Evolutionary conservation across 2,113 vertebrate genomes (phyloP), one percentile per base, ranked within the genome.

Genomic region (Neopipo cinnamomea): DNA sequence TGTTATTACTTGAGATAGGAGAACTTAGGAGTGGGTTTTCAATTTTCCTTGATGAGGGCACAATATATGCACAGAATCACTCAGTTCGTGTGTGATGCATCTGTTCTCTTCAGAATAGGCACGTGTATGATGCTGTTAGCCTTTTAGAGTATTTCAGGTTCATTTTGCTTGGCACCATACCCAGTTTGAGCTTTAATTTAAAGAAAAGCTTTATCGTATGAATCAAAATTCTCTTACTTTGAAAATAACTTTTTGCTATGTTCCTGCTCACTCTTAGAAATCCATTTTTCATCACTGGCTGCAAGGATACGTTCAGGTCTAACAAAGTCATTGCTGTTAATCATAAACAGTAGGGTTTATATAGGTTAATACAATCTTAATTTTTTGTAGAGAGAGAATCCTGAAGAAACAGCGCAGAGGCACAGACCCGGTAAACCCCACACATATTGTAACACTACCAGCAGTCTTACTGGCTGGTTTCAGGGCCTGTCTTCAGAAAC

Each of bases 61-160:
- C 25, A 28, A 0, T n/a, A 16, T 11, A 12, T 24, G 31, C 66
- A 37, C 6, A 25, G 15, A 19, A 15, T 52, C 16, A 1, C 14
- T 56, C 37, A 20, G 15, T 39, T 52, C 10, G 16, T 53, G 39
- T 6, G 5, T 14, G 33, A 7, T 25, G 25, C 47, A 28, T 39
- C 63, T 81, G 42, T 52, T 78, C 30, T 52, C 13, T 55, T 58
- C 15, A 28, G 31, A 62, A 35, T 7, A 49, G 41, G 13, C 52
- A 25, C 19, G 15, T 85, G 70, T 37, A 52, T 58, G 37, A 2
- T 72, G 61, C 73, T 37, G 4, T 62, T 52, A 53, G 37, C 41
- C 19, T 33, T 47, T 31, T 14, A 41, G 46, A 71, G 14, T 25
- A 35, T 44, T 78, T 82, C 22, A 30, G 16, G 18, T 85, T 44